Evolutionary conservation across 2,888 invertebrate species (phyloP).

Genomic region (Fabriciana adippe): DNA sequence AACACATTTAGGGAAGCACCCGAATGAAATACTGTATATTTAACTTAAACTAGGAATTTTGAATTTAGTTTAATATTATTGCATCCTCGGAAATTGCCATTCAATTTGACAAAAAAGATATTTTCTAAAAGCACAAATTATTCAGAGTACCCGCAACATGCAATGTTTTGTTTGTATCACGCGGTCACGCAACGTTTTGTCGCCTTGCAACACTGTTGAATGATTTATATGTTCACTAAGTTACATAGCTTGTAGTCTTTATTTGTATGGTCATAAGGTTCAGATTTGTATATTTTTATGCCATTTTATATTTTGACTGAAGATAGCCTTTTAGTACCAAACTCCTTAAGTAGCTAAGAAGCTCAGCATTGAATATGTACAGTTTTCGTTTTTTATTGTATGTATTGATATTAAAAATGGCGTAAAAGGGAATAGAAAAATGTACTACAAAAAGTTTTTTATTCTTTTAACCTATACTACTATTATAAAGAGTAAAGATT

Average conservation of each 20-base stretch:
- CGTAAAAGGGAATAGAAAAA: too few relatives aligned
- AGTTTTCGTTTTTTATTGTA: too few relatives aligned
- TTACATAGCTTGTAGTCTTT: neutral
- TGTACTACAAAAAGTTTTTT: too few relatives aligned
- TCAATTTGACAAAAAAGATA: neutral
- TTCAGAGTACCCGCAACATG: neutral
- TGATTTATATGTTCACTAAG: constrained; percentile 18
- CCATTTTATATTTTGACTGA: neutral
- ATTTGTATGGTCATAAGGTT: neutral
- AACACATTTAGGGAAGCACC: too few relatives aligned
- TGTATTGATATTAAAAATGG: too few relatives aligned
- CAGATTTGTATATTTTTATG: neutral
- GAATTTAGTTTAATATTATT: too few relatives aligned
- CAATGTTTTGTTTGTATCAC: neutral
- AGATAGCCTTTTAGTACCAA: constrained; percentile 1
- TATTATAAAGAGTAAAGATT: too few relatives aligned
- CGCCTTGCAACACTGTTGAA: constrained; percentile 9
- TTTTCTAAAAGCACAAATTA: neutral
- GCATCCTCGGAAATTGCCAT: too few relatives aligned
- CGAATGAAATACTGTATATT: too few relatives aligned
- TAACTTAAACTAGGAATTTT: too few relatives aligned
- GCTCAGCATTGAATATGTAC: too few relatives aligned
- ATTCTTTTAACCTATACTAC: too few relatives aligned
- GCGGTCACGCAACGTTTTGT: constrained; percentile 4
- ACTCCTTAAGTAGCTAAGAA: neutral